Percentiles rank a stretch among this genome's conserved stretches.
These are phyloP conservation scores for Tetrax tetrax DNA, from an alignment of 2,113 vertebrate species.

Conservation along the genomic window DNA sequence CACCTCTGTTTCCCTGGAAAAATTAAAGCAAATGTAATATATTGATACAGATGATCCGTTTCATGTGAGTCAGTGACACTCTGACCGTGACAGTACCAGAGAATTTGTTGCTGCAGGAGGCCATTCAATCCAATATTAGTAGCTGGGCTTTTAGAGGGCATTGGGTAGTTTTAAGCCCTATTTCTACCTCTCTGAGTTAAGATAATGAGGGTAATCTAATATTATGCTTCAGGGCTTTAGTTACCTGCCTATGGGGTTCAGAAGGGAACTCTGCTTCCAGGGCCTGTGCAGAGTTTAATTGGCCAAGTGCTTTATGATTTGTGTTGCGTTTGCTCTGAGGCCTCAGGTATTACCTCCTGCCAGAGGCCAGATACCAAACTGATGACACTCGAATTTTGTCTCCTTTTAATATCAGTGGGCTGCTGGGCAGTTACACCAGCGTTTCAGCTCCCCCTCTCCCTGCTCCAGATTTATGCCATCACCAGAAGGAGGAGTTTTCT, in stretches of 20 bases:
- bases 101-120: slow-evolving; percentile 18
- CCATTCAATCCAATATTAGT: neutral
- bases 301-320: slow-evolving; percentile 13
- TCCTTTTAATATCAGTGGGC: slow-evolving; percentile 4
- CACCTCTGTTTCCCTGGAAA: slow-evolving; percentile 30
- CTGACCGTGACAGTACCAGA: neutral
- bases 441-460: neutral
- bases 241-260: slow-evolving; percentile 5
- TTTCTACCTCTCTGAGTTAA: slow-evolving; percentile 32
- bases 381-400: slow-evolving; percentile 8
- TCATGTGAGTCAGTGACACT: neutral
- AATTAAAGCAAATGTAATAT: slow-evolving; percentile 22
- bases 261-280: slow-evolving; percentile 13
- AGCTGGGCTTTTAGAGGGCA: neutral
- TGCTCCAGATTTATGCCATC: slow-evolving; percentile 5
- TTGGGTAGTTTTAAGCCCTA: neutral
- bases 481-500: slow-evolving; percentile 3
- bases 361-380: slow-evolving; percentile 25
- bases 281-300: slow-evolving; percentile 41
- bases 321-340: slow-evolving; percentile 6
- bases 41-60: slow-evolving; percentile 25
- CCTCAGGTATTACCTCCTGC: neutral
- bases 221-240: slow-evolving; percentile 39
- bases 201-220: slow-evolving; percentile 54
- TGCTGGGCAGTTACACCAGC: neutral